Percentiles rank a stretch among this genome's conserved stretches.
Conservation (phyloP, 2,888 invertebrate species). For the Heliconius ismenius region DNA sequence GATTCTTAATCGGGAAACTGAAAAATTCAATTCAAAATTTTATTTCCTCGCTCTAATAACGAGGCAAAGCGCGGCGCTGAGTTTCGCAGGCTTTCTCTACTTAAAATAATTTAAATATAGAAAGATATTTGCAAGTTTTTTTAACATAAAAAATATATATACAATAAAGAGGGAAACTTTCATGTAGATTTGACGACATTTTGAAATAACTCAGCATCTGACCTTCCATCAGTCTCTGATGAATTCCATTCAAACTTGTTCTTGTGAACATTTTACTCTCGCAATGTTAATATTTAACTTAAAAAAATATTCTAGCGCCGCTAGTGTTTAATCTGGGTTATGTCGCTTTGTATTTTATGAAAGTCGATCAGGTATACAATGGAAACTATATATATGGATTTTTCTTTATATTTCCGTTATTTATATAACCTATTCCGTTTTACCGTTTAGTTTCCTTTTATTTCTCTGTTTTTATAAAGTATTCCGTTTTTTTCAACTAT, state of each 20-base stretch:
- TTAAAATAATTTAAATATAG: too few relatives aligned
- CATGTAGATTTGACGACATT: neutral
- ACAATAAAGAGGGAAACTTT: neutral
- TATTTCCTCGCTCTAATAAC: too few relatives aligned
- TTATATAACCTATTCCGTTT: neutral
- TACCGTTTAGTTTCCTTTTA: neutral
- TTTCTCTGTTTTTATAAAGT: neutral
- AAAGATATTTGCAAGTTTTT: neutral
- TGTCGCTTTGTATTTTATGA: constrained; percentile 14
- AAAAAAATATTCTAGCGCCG: constrained; percentile 24
- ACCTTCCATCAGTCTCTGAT: constrained; percentile 17
- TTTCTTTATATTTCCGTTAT: neutral
- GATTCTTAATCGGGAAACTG: too few relatives aligned
- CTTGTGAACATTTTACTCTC: constrained; percentile 30
- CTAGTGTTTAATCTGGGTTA: constrained; percentile 26
- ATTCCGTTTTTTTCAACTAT: neutral
- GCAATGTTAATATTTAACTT: constrained; percentile 36
- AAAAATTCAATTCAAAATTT: too few relatives aligned
- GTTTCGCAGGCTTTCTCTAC: too few relatives aligned
- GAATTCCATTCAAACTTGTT: constrained; percentile 27
- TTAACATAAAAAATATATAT: neutral
- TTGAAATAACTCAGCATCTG: neutral
- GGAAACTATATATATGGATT: neutral
- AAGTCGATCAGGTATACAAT: constrained; percentile 14
- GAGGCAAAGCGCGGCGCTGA: too few relatives aligned